Percentiles rank a stretch among this genome's conserved stretches.
phyloP scores from a whole-genome alignment of 1,140 invertebrate species.

The Hylyphantes graminicola region DNA sequence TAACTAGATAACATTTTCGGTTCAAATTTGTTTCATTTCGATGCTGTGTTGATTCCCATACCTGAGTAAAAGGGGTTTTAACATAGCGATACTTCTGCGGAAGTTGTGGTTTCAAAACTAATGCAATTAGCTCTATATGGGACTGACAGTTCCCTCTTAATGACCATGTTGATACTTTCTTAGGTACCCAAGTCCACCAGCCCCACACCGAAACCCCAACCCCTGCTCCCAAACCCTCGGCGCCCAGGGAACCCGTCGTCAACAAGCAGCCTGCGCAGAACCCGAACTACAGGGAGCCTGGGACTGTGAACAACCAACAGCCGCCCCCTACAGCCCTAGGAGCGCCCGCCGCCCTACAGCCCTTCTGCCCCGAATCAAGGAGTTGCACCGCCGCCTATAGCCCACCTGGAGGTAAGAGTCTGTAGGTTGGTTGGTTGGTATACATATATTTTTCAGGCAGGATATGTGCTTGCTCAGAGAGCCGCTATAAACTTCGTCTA shows the following conservation, averaged over 20 bases:
- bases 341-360: constrained; percentile 14
- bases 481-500: too few species aligned
- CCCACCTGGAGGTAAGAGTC: not conserved
- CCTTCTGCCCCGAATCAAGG: not conserved
- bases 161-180: not conserved
- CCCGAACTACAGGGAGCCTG: constrained; percentile 26
- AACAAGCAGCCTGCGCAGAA: constrained; percentile 27
- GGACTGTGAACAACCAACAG: constrained; percentile 1
- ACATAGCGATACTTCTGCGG: too few species aligned
- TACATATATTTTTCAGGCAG: too few species aligned
- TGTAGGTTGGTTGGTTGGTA: too few species aligned
- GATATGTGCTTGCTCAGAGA: too few species aligned
- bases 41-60: too few species aligned
- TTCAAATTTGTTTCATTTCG: too few species aligned
- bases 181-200: constrained; percentile 10
- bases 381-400: constrained; percentile 27
- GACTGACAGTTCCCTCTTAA: too few species aligned
- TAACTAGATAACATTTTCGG: too few species aligned
- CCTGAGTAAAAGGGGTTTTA: too few species aligned
- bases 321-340: constrained; percentile 29
- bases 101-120: too few species aligned
- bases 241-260: not conserved
- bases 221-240: constrained; percentile 1
- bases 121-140: too few species aligned
- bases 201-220: not conserved